Conservation (phyloP, 1,140 invertebrate genomes). For the Trinorchestia longiramus region DNA sequence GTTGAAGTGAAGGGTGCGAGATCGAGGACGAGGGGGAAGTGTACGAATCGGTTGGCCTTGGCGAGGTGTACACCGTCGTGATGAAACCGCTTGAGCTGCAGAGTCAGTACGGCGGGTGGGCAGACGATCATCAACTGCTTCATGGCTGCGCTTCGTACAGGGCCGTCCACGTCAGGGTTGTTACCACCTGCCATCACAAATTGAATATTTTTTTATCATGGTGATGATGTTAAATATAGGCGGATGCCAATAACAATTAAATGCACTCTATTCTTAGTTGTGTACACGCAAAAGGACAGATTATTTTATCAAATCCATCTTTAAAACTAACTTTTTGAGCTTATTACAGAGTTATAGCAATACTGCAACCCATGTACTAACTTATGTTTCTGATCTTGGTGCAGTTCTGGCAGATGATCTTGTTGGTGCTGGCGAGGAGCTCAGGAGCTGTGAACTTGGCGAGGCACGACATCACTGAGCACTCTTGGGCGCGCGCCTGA, state of each 20-base stretch:
- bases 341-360: not conserved
- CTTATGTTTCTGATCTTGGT: slow-evolving; percentile 73
- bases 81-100: slow-evolving; percentile 94
- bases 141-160: slow-evolving; percentile 87
- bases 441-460: slow-evolving; percentile 92
- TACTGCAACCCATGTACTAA: not conserved
- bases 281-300: not conserved
- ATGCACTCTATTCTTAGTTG: not conserved
- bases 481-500: slow-evolving; percentile 78
- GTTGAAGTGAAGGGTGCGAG: slow-evolving; percentile 91
- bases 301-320: not conserved
- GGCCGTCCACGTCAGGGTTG: slow-evolving; percentile 19
- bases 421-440: slow-evolving; percentile 89
- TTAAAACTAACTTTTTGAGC: not conserved
- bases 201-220: not conserved
- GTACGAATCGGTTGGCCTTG: slow-evolving; percentile 89
- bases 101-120: slow-evolving; percentile 91
- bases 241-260: slow-evolving; percentile 55
- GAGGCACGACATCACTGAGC: slow-evolving; percentile 86
- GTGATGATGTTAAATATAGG: not conserved
- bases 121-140: slow-evolving; percentile 92
- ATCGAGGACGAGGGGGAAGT: slow-evolving; percentile 88
- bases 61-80: slow-evolving; percentile 75
- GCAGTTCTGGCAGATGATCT: slow-evolving; percentile 91
- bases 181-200: slow-evolving; percentile 68